These are phyloP conservation scores for Dunckerocampus dactyliophorus DNA, from an alignment of 2,113 vertebrate species.

Conservation along the genomic window DNA sequence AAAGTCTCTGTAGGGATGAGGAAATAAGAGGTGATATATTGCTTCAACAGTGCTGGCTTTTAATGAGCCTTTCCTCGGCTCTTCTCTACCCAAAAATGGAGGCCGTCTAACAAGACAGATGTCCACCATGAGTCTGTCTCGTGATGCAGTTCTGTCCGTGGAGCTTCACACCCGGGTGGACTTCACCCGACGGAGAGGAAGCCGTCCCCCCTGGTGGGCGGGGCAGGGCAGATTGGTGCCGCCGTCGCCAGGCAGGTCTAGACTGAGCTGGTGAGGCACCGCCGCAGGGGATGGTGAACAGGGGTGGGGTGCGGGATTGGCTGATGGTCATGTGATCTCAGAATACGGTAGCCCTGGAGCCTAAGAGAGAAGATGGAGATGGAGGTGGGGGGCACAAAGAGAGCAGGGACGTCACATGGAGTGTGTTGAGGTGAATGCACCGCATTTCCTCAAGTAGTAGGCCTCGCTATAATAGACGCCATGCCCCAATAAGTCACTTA, in stretches of 20 bases:
- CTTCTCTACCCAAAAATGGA: conserved; percentile 33
- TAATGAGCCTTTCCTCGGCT: conserved; percentile 35
- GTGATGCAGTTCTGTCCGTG: conserved; percentile 19
- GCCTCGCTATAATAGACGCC: too few relatives aligned
- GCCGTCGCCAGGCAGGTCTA: conserved; percentile 67
- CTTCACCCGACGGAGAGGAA: conserved; percentile 68
- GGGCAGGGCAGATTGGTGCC: conserved; percentile 38
- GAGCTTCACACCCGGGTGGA: conserved; percentile 73
- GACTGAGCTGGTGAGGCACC: conserved; percentile 82
- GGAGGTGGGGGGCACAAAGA: conserved; percentile 17
- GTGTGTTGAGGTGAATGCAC: too few relatives aligned
- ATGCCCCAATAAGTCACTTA: too few relatives aligned
- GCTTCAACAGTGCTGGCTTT: conserved; percentile 62
- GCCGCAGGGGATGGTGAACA: conserved; percentile 79
- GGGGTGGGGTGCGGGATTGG: conserved; percentile 76
- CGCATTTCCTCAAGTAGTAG: neutral
- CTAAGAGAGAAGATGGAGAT: conserved; percentile 49
- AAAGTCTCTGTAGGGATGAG: conserved; percentile 28
- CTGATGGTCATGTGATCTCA: conserved; percentile 89
- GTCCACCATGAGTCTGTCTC: neutral
- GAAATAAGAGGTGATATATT: conserved; percentile 48
- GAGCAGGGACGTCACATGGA: neutral
- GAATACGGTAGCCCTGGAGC: conserved; percentile 80
- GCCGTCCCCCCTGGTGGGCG: conserved; percentile 56
- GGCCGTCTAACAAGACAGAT: conserved; percentile 14